These are phyloP conservation scores for Eucidaris tribuloides DNA, from an alignment of 35 echinoderm and acorn worm species.

Conservation along the genomic window DNA sequence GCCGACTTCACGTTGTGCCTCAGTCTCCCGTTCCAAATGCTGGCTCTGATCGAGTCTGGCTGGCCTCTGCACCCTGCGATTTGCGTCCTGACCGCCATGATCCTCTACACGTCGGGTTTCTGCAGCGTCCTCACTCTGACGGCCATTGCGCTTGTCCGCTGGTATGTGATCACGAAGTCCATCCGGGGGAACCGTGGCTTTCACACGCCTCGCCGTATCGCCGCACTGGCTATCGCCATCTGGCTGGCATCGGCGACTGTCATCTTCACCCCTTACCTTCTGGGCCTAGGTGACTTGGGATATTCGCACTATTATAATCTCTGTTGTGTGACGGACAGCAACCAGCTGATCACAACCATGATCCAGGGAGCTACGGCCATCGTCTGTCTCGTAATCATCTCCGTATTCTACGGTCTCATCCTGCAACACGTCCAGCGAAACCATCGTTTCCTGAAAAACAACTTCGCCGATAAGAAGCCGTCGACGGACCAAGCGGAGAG, in stretches of 20 bases:
- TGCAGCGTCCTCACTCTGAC: constrained; percentile 38
- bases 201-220: not conserved
- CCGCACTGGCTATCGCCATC: constrained; percentile 3
- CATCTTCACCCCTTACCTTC: constrained; percentile 13
- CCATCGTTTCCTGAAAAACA: no score
- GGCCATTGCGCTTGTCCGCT: constrained; percentile 33
- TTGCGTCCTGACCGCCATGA: not conserved
- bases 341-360: not conserved
- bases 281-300: constrained; percentile 17
- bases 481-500: no score
- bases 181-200: constrained; percentile 16
- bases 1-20: constrained; percentile 62
- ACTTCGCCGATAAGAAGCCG: no score
- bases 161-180: constrained; percentile 43
- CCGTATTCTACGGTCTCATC: not conserved
- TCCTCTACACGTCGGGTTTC: constrained; percentile 9
- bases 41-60: not conserved
- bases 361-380: not conserved
- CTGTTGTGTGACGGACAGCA: constrained; percentile 30
- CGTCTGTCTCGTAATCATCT: not conserved
- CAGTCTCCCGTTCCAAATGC: not conserved
- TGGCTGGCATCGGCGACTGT: constrained; percentile 17
- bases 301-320: constrained; percentile 38
- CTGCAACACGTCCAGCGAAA: not conserved
- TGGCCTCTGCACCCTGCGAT: constrained; percentile 23